Percentiles rank a stretch among this genome's conserved stretches.
Evolutionary conservation across 2,113 vertebrate genomes (phyloP).

Genomic region (Zapus hudsonius): DNA sequence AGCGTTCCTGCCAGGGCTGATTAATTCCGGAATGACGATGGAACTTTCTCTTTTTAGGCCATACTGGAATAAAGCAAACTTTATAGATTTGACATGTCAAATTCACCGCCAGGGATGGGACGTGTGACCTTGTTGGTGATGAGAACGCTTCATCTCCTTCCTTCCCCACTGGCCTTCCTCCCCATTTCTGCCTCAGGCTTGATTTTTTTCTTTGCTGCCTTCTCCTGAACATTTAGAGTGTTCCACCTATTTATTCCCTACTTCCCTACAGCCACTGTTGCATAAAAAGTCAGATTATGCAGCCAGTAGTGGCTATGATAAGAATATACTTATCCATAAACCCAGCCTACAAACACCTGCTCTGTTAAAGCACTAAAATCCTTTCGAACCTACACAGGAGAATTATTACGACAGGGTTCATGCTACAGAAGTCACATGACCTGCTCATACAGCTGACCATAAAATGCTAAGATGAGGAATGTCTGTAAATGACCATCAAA

Average conservation of each 20-base stretch:
- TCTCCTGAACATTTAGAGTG: constrained; percentile 56
- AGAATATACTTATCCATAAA: constrained; percentile 24
- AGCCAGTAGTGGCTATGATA: constrained; percentile 55
- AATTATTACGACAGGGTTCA: constrained; percentile 52
- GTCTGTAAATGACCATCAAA: constrained; percentile 64
- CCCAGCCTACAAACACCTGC: constrained; percentile 36
- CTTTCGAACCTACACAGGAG: constrained; percentile 64
- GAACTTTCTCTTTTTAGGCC: neutral
- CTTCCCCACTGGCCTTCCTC: neutral
- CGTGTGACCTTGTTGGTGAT: neutral
- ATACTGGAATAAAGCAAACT: neutral
- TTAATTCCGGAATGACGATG: neutral
- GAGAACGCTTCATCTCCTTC: neutral
- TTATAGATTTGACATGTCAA: neutral
- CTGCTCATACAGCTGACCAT: constrained; percentile 63
- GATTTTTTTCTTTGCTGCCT: neutral
- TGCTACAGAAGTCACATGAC: constrained; percentile 52
- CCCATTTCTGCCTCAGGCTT: neutral
- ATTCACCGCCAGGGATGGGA: neutral
- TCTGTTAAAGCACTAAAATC: constrained; percentile 62
- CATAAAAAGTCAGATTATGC: constrained; percentile 54
- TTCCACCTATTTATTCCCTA: constrained; percentile 29
- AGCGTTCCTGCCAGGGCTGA: neutral
- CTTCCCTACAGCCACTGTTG: neutral
- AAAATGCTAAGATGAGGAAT: constrained; percentile 49